These are phyloP conservation scores for Gorsachius goisagi DNA, from an alignment of 2,113 vertebrate species.

Conservation along the genomic window DNA sequence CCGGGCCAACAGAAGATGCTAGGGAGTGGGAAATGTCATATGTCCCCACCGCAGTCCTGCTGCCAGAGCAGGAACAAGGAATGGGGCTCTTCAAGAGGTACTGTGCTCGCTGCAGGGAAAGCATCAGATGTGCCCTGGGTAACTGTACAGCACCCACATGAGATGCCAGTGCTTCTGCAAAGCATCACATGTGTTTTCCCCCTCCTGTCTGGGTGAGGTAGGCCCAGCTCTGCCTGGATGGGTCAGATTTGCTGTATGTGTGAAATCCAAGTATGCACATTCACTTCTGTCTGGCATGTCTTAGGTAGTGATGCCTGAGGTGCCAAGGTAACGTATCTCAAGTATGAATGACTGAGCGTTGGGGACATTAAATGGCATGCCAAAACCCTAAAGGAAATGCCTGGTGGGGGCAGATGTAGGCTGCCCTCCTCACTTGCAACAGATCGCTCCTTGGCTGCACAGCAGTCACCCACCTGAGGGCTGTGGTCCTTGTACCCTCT, in stretches of 20 bases:
- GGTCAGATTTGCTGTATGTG: neutral
- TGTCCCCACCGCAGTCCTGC: no score
- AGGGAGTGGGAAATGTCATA: neutral
- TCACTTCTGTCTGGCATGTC: neutral
- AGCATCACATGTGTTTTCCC: neutral
- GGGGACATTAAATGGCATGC: neutral
- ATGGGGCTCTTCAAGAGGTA: neutral
- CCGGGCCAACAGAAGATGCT: neutral
- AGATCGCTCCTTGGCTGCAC: no score
- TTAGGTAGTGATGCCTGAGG: neutral
- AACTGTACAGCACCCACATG: neutral
- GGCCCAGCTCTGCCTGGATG: neutral
- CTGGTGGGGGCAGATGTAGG: neutral
- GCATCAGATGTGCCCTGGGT: neutral
- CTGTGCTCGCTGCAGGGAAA: accelerated
- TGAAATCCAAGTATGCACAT: no score
- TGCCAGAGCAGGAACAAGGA: neutral
- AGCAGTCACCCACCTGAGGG: no score
- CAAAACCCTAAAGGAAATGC: neutral
- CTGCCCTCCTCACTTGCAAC: neutral
- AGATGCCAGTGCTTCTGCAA: neutral
- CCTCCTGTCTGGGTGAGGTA: neutral
- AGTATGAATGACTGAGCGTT: neutral
- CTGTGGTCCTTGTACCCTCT: neutral
- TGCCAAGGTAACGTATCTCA: neutral